These are phyloP conservation scores for Falco biarmicus DNA, from an alignment of 2,797 vertebrate genomes.

Conservation along the genomic window DNA sequence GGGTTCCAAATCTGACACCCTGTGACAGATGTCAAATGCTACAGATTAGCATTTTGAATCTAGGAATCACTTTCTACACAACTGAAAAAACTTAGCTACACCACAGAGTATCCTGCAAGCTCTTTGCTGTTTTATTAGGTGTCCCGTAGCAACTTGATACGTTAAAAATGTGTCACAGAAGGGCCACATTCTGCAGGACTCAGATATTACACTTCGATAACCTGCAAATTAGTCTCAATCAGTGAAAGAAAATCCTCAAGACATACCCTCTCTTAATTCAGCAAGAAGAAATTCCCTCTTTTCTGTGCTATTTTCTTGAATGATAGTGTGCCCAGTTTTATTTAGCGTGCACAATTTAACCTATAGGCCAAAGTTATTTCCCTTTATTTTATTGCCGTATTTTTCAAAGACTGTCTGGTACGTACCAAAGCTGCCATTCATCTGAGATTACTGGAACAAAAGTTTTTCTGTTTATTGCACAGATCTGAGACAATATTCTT, in stretches of 20 bases:
- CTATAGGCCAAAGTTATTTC: background rate
- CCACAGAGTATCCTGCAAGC: background rate
- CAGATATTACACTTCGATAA: background rate
- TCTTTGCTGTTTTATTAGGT: background rate
- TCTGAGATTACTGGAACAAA: background rate
- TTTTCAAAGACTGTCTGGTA: background rate
- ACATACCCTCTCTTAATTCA: background rate
- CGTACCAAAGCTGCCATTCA: background rate
- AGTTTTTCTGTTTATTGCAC: background rate
- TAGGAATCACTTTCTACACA: background rate
- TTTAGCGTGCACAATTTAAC: background rate
- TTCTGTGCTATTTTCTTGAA: background rate
- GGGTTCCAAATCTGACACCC: background rate
- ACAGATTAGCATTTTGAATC: background rate
- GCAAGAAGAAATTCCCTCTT: background rate
- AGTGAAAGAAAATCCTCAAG: conserved; percentile 3
- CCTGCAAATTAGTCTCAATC: background rate
- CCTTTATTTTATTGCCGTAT: background rate
- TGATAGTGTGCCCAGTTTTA: background rate
- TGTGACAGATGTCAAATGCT: background rate
- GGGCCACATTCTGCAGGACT: background rate
- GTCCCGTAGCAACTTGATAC: background rate
- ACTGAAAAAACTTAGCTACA: background rate
- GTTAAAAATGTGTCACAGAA: background rate
- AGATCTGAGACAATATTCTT: background rate